Conservation (phyloP, 2,797 vertebrate genomes). For the Hippopotamyrus pictus region DNA sequence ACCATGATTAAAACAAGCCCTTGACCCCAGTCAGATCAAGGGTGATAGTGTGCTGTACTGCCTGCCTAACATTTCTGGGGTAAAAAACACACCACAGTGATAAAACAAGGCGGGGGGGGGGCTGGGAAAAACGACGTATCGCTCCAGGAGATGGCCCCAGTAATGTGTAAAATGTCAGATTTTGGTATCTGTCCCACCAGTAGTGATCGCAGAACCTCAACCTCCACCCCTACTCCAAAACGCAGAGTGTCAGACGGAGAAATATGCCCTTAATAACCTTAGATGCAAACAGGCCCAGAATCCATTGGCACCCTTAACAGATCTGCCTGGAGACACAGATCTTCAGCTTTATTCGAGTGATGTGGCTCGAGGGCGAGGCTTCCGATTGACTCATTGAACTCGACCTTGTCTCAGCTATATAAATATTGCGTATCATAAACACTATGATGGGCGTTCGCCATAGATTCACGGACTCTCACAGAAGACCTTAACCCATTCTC, state of each 20-base stretch:
- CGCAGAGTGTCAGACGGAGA: neutral
- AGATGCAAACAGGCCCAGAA: neutral
- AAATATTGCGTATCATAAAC: slow-evolving; percentile 69
- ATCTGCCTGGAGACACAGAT: neutral
- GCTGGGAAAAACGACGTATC: neutral
- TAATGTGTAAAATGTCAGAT: slow-evolving; percentile 18
- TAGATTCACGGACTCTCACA: slow-evolving; percentile 42
- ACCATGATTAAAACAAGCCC: neutral
- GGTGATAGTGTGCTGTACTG: slow-evolving; percentile 25
- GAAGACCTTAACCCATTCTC: slow-evolving; percentile 30
- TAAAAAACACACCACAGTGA: neutral
- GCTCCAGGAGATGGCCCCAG: neutral
- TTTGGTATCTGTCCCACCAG: neutral
- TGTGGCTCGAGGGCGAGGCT: neutral
- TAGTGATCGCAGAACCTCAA: neutral
- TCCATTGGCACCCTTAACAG: neutral
- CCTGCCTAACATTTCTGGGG: slow-evolving; percentile 18
- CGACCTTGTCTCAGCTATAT: slow-evolving; percentile 25
- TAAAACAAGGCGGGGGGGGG: neutral
- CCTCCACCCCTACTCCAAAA: neutral
- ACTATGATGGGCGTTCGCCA: slow-evolving; percentile 70
- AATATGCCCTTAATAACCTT: slow-evolving; percentile 13
- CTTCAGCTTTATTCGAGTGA: neutral
- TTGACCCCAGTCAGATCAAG: neutral
- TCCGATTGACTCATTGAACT: neutral